Percentiles rank a stretch among this genome's conserved stretches.
These are phyloP conservation scores for Macroglossus sobrinus DNA, from an alignment of 2,113 vertebrate species.

Conservation along the genomic window DNA sequence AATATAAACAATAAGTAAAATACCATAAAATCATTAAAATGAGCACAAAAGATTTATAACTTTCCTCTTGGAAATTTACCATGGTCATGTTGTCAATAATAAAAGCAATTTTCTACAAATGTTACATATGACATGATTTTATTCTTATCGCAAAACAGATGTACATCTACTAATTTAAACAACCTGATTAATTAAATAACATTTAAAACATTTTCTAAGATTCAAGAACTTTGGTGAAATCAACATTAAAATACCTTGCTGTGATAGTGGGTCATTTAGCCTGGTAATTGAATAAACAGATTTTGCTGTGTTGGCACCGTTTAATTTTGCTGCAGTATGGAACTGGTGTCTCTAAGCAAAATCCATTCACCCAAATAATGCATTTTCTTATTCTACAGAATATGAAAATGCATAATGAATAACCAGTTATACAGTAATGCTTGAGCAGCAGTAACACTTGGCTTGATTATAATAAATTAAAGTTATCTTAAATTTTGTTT, in stretches of 20 bases:
- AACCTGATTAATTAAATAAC: neutral
- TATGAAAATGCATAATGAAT: neutral
- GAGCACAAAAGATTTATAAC: neutral
- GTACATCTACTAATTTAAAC: neutral
- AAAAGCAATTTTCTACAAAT: neutral
- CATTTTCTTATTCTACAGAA: neutral
- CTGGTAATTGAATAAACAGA: neutral
- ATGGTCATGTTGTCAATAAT: neutral
- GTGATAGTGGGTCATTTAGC: neutral
- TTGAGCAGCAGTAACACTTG: neutral
- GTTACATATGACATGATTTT: neutral
- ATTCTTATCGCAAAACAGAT: neutral
- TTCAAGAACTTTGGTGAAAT: neutral
- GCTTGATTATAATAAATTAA: conserved; percentile 43
- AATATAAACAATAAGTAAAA: neutral
- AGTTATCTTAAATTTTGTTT: neutral
- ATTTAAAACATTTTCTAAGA: neutral
- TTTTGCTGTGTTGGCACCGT: neutral
- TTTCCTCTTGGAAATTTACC: neutral
- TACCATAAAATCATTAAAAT: neutral
- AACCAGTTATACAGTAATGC: neutral
- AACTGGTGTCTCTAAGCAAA: neutral
- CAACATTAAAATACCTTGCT: neutral
- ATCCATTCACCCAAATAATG: neutral
- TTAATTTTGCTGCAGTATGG: neutral